These are phyloP conservation scores for Himalopsyche tibetana DNA, from an alignment of 2,888 invertebrate genomes.

Conservation along the genomic window DNA sequence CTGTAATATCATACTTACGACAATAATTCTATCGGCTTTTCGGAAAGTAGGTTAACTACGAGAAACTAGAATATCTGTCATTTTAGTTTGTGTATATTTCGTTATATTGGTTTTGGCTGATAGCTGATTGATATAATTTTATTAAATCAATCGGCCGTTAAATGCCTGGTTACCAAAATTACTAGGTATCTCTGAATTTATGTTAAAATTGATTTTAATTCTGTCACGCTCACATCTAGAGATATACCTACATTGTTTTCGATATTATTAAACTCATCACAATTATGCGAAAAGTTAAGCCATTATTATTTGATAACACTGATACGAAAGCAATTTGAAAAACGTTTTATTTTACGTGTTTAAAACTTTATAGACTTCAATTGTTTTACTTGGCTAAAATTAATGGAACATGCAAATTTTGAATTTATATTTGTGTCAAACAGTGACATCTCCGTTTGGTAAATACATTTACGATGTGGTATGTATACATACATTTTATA, in stretches of 20 bases:
- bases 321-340: background rate
- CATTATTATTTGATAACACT: background rate
- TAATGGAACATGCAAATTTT: slow-evolving; percentile 6
- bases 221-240: background rate
- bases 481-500: background rate
- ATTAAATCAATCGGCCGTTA: slow-evolving; percentile 43
- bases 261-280: background rate
- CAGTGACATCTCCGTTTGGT: slow-evolving; percentile 19
- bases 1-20: background rate
- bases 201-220: slow-evolving; percentile 11
- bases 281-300: slow-evolving; percentile 4
- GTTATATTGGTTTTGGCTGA: background rate
- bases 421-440: slow-evolving; percentile 8
- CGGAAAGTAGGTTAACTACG: background rate
- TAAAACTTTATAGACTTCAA: slow-evolving; percentile 11
- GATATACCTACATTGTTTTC: background rate
- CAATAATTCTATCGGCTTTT: background rate
- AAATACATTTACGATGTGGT: background rate
- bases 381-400: background rate
- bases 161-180: slow-evolving; percentile 39
- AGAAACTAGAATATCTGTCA: slow-evolving; percentile 1
- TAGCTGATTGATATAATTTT: slow-evolving; percentile 29
- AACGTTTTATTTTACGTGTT: slow-evolving; percentile 15
- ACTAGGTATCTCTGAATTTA: background rate
- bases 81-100: slow-evolving; percentile 8